phyloP scores from a whole-genome alignment of 2,113 vertebrate genomes.

The Alethe castanea region DNA sequence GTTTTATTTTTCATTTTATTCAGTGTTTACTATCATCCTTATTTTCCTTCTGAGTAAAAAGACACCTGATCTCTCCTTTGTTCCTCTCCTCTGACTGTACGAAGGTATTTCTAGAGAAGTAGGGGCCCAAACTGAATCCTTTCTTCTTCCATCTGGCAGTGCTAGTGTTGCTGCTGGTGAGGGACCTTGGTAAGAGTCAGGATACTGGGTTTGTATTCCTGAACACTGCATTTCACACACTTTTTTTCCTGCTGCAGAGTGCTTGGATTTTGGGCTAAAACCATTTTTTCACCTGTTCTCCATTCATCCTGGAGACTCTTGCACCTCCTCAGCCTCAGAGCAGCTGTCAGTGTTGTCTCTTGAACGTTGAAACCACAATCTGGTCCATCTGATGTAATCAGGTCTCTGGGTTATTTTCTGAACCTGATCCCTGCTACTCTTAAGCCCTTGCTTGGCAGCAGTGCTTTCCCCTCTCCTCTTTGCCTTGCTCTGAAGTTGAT shows the following conservation, averaged over 20 bases:
- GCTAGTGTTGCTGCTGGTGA: not conserved
- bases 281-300: not conserved
- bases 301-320: not conserved
- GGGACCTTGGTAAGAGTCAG: too few relatives aligned
- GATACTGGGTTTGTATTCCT: not conserved
- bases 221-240: not conserved
- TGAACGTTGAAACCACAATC: not conserved
- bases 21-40: not conserved
- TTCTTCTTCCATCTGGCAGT: not conserved
- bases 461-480: not conserved
- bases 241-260: not conserved
- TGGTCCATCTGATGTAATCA: not conserved
- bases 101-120: not conserved
- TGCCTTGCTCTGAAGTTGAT: not conserved
- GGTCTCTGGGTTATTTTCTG: not conserved
- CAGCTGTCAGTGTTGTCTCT: not conserved
- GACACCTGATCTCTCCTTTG: not conserved
- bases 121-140: not conserved
- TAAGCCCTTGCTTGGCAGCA: not conserved
- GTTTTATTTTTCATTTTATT: not conserved
- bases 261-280: not conserved
- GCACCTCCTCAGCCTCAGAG: not conserved
- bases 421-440: not conserved
- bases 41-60: not conserved
- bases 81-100: not conserved